These are phyloP conservation scores for Trichonephila clavipes DNA, from an alignment of 1,140 invertebrate species.

Conservation along the genomic window DNA sequence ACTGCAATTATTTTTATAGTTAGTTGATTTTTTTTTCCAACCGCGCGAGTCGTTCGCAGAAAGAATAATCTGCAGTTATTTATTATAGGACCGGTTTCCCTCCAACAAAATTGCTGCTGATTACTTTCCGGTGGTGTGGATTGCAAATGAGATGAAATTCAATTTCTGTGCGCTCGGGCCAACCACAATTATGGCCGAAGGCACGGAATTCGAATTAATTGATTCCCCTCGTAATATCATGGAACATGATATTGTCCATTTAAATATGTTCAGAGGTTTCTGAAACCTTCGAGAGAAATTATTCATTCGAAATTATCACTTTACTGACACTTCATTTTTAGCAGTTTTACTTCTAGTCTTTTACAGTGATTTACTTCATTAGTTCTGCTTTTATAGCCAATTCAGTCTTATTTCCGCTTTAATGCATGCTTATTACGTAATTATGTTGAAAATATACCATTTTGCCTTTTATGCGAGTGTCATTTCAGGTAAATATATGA, in stretches of 20 bases:
- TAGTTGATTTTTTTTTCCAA: conserved; percentile 5
- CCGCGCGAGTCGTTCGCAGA: background rate
- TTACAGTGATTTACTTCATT: background rate
- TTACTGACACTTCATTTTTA: background rate
- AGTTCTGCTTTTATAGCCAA: background rate
- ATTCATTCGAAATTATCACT: background rate
- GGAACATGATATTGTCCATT: conserved; percentile 24
- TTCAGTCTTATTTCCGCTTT: no score
- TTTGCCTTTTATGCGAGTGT: no score
- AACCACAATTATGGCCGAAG: conserved; percentile 3
- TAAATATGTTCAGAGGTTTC: background rate
- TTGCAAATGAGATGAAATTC: conserved; percentile 60
- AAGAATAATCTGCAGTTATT: conserved; percentile 57
- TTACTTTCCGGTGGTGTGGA: conserved; percentile 50
- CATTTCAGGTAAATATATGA: no score
- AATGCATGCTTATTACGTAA: no score
- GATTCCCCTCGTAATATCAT: conserved; percentile 1
- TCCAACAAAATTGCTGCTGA: conserved; percentile 44
- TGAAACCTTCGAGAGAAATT: background rate
- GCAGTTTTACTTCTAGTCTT: background rate
- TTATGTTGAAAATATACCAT: no score
- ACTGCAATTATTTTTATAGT: conserved; percentile 57
- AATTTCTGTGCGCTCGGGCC: background rate
- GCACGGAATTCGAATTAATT: conserved; percentile 37
- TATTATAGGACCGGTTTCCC: conserved; percentile 48